Conservation (phyloP, 1,140 invertebrate species). For the Drosophila kanapiae region DNA sequence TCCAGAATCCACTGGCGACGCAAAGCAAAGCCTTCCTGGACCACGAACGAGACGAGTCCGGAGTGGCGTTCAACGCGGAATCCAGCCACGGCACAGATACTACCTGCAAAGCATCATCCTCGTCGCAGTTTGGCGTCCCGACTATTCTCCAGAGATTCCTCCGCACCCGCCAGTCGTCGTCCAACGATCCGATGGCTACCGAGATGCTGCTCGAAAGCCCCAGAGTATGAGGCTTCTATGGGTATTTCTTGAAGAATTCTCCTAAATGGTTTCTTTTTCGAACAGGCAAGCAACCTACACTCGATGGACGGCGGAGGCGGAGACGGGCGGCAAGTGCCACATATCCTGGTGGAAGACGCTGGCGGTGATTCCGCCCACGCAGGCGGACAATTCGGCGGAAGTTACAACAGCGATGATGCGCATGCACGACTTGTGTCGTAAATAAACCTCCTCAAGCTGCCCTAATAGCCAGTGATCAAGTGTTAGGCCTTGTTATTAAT, state of each 20-base stretch:
- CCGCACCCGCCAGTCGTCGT: conserved; percentile 32
- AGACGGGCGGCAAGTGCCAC: conserved; percentile 19
- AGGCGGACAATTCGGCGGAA: conserved; percentile 42
- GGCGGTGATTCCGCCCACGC: conserved; percentile 36
- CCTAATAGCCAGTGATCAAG: background rate
- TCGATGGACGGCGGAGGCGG: conserved; percentile 40
- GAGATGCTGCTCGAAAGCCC: conserved; percentile 68
- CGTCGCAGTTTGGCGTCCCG: conserved; percentile 47
- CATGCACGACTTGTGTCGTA: conserved; percentile 71
- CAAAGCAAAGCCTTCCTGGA: conserved; percentile 43
- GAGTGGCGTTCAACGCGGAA: background rate
- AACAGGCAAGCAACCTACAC: conserved; percentile 57
- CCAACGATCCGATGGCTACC: conserved; percentile 44
- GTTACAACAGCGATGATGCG: conserved; percentile 63
- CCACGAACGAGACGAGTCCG: conserved; percentile 13
- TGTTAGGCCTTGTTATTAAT: conserved; percentile 4
- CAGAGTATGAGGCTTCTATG: conserved; percentile 26
- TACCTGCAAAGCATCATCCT: conserved; percentile 42
- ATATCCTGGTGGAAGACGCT: conserved; percentile 53
- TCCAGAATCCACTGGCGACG: conserved; percentile 83
- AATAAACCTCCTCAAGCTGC: conserved; percentile 15
- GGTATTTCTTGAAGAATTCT: too few species aligned
- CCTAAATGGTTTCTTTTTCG: background rate
- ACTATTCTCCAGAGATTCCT: conserved; percentile 57
- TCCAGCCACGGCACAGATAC: background rate